A percentile compares a stretch with the other conserved stretches of the same genome.
phyloP scores from a whole-genome alignment of 2,888 invertebrate genomes.

The Endotricha flammealis region DNA sequence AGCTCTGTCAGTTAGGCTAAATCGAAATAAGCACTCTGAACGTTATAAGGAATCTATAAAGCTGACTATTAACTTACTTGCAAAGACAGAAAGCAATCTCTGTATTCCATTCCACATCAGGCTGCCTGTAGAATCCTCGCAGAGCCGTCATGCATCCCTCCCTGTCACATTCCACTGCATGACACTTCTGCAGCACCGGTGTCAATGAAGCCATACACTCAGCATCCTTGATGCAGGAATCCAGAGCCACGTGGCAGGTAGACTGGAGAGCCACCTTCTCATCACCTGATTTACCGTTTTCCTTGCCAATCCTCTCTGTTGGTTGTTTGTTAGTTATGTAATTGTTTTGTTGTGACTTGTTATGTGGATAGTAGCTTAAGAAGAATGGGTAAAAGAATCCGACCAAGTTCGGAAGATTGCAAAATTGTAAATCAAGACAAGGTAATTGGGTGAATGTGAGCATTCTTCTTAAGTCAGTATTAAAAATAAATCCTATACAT shows the following conservation, averaged over 20 bases:
- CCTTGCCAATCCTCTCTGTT: conserved; percentile 75
- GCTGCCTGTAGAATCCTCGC: conserved; percentile 90
- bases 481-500: too few species aligned
- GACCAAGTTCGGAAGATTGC: too few species aligned
- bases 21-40: too few species aligned
- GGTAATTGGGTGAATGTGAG: too few species aligned
- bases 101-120: conserved; percentile 88
- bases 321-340: conserved; percentile 48
- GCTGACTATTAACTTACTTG: conserved; percentile 82
- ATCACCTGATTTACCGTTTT: conserved; percentile 75
- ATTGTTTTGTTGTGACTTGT: conserved; percentile 21
- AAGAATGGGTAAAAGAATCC: too few species aligned
- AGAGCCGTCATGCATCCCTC: conserved; percentile 93
- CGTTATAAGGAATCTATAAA: neutral
- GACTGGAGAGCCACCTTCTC: conserved; percentile 84
- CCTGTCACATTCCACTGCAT: conserved; percentile 83
- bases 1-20: too few species aligned
- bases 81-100: conserved; percentile 95
- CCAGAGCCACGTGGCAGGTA: conserved; percentile 91
- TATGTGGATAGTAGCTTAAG: too few species aligned
- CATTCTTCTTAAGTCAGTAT: too few species aligned
- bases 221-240: conserved; percentile 88
- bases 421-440: too few species aligned
- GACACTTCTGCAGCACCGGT: conserved; percentile 91
- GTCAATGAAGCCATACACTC: conserved; percentile 88